Evolutionary conservation across 2,797 vertebrate genomes (phyloP).

Genomic region (Trichosurus vulpecula): DNA sequence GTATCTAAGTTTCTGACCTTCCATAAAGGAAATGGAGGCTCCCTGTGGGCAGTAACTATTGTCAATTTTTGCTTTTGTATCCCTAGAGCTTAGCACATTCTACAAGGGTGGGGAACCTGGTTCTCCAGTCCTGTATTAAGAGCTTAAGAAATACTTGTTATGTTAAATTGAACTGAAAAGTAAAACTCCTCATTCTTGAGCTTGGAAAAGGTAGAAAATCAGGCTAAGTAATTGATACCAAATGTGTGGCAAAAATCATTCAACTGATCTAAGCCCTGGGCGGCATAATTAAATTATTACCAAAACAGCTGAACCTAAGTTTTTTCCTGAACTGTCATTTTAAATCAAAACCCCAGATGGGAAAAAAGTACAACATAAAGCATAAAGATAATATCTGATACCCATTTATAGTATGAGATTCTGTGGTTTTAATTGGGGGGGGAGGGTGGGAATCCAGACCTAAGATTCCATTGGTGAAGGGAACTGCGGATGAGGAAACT

Average conservation of each 20-base stretch:
- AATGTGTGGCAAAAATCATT: not conserved
- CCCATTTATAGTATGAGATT: not conserved
- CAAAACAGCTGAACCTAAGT: not conserved
- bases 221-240: not conserved
- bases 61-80: not conserved
- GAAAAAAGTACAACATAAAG: not conserved
- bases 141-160: not conserved
- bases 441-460: not conserved
- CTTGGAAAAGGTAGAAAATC: not conserved
- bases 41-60: not conserved
- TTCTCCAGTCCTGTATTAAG: not conserved
- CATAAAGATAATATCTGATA: not conserved
- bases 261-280: not conserved
- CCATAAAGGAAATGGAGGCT: not conserved
- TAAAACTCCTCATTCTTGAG: not conserved
- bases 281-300: not conserved
- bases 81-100: not conserved
- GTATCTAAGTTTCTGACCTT: not conserved
- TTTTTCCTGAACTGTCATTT: not conserved
- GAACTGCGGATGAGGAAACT: not conserved
- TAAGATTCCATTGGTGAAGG: not conserved
- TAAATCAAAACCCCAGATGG: not conserved
- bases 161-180: not conserved
- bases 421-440: not conserved
- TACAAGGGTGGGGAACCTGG: too few species aligned